phyloP scores from a whole-genome alignment of 2,113 vertebrate genomes.

The Zosterops pallidus region DNA sequence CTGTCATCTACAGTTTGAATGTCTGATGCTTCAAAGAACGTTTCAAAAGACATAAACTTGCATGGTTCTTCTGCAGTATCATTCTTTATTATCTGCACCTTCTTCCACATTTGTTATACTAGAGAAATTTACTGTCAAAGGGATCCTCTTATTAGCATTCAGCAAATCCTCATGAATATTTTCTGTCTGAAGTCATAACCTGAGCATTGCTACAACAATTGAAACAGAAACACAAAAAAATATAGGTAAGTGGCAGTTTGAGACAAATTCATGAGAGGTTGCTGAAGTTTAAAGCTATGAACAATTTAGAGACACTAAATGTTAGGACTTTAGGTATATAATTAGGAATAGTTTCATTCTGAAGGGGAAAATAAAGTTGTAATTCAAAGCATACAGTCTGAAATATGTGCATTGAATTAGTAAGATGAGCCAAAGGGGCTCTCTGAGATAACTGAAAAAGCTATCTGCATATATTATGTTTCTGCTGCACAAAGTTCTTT shows the following conservation, averaged over 20 bases:
- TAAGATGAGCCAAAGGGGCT: neutral
- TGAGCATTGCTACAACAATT: neutral
- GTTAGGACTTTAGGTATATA: neutral
- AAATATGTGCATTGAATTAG: neutral
- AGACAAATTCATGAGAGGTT: neutral
- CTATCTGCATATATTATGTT: constrained; percentile 14
- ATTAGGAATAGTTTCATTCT: constrained; percentile 7
- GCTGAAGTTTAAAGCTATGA: neutral
- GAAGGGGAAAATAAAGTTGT: neutral
- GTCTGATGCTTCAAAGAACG: neutral
- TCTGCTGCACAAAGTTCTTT: neutral
- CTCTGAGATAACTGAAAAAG: constrained; percentile 11
- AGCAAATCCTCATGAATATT: neutral
- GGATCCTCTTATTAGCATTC: neutral
- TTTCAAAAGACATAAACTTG: neutral
- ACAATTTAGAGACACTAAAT: neutral
- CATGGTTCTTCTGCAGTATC: neutral
- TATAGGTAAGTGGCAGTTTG: neutral
- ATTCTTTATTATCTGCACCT: neutral
- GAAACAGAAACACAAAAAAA: neutral
- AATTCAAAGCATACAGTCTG: neutral
- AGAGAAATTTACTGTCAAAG: neutral
- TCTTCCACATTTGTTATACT: neutral
- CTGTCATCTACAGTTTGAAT: neutral
- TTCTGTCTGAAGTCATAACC: neutral